These are phyloP conservation scores for Aldrovandia affinis DNA, from an alignment of 2,797 vertebrate species.

Conservation along the genomic window DNA sequence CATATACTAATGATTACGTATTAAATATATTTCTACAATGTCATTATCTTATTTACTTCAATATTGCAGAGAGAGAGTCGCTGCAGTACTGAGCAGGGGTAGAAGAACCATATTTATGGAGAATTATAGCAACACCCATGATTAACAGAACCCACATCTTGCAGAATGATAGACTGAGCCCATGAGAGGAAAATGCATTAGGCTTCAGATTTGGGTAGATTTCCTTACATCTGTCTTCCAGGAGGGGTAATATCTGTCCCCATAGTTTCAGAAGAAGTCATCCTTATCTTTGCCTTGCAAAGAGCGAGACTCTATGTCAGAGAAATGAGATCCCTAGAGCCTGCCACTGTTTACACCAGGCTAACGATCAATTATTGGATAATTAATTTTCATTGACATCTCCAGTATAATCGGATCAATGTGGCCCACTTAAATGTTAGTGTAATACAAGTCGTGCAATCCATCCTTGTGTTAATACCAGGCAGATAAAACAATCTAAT, in stretches of 20 bases:
- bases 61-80: no score
- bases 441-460: constrained; percentile 71
- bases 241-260: neutral
- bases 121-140: neutral
- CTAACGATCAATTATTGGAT: constrained; percentile 54
- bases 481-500: constrained; percentile 53
- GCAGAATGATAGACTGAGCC: neutral
- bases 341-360: constrained; percentile 61
- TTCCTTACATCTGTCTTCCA: neutral
- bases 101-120: neutral
- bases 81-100: no score
- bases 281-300: neutral
- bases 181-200: neutral
- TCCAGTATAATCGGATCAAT: constrained; percentile 73
- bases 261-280: neutral
- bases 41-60: no score
- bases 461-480: constrained; percentile 64
- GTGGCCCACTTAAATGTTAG: constrained; percentile 66
- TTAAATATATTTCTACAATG: no score
- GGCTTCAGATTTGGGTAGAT: neutral
- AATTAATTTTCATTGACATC: constrained; percentile 45
- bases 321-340: constrained; percentile 41
- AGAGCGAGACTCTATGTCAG: constrained; percentile 15
- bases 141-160: neutral
- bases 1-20: no score